Base-by-base conservation (phyloP, 2,113 vertebrate genomes). In the Leptocoma aspasia region DNA sequence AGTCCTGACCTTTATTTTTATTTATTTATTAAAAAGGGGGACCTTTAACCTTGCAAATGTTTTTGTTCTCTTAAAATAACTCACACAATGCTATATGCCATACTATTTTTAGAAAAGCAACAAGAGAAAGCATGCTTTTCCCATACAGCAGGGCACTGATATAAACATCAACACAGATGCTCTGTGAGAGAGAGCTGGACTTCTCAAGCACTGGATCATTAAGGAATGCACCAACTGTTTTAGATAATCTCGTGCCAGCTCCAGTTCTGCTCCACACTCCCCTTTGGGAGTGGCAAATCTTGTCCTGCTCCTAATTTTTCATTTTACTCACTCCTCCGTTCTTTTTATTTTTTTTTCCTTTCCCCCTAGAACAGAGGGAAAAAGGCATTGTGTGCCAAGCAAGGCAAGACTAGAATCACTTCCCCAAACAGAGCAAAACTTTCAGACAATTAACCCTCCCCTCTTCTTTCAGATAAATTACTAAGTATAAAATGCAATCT, bases 221-320 rank as follows among this genome's bases (percentile, higher is more conserved):
- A 98, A 99, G 99, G 98, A 99, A 99, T 99, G 99, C 98, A 98
- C 98, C 99, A 99, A 99, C 99, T 99, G 99, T 98, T 99, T 98
- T 96, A 99, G 99, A 99, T 99, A 99, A 99, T 99, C 98, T 97
- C 93, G 98, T 99, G 99, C 99, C 99, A 99, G 98, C 98, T 99
- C 98, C 98, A 98, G 97, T 99, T 99, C 98, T 98, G 98, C 98
- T 98, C 97, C 98, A 97, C 98, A 98, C 98, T 99, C 98, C 98
- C 98, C 98, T 98, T 94, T 97, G 98, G 98, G 98, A 98, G 97
- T 98, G 98, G 97, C 97, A 98, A 98, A 94, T 97, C 98, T 98
- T 98, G 95, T 97, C 92, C 97, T 96, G 92, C 95, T 97, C 97
- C 96, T 97, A 97, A 98, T 97, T 98, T 98, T 98, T 98, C 97